Evolutionary conservation across 2,888 invertebrate genomes (phyloP).

Genomic region (Trimorus sp.): DNA sequence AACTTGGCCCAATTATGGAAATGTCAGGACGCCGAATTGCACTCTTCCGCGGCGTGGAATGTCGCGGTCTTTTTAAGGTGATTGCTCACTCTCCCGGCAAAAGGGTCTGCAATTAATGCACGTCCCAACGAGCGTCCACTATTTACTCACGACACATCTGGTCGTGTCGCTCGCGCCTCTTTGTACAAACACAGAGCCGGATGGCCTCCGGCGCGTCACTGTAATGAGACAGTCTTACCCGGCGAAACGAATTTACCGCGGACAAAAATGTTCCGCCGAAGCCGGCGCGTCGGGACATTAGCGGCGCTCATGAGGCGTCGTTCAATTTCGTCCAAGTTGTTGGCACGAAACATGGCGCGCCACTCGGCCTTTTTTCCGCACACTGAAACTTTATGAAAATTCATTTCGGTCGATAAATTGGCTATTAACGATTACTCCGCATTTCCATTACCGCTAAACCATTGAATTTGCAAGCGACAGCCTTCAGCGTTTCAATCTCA

Average conservation of each 20-base stretch:
- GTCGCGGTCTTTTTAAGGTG: too few relatives aligned
- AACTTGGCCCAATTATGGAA: too few relatives aligned
- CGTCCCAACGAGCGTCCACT: too few relatives aligned
- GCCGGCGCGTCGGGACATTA: slow-evolving; percentile 21
- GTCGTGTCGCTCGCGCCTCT: slow-evolving; percentile 59
- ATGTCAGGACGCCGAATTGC: too few relatives aligned
- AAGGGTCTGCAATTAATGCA: too few relatives aligned
- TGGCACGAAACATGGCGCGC: background rate
- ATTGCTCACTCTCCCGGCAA: too few relatives aligned
- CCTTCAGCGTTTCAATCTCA: slow-evolving; percentile 57
- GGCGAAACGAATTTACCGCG: slow-evolving; percentile 38
- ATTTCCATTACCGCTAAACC: slow-evolving; percentile 55
- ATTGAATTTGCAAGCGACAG: slow-evolving; percentile 53
- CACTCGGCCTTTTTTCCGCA: background rate
- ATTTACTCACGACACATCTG: background rate
- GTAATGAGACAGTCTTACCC: slow-evolving; percentile 59
- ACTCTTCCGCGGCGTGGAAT: too few relatives aligned
- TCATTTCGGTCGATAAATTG: slow-evolving; percentile 35
- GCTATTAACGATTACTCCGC: slow-evolving; percentile 46
- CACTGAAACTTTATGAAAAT: slow-evolving; percentile 33
- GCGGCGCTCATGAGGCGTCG: background rate
- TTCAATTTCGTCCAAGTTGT: background rate
- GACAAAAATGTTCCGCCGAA: slow-evolving; percentile 23
- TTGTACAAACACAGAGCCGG: slow-evolving; percentile 47
- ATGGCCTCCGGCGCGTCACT: slow-evolving; percentile 45